Conservation (phyloP, 1,140 invertebrate species). For the Drosophila equinoxialis region DNA sequence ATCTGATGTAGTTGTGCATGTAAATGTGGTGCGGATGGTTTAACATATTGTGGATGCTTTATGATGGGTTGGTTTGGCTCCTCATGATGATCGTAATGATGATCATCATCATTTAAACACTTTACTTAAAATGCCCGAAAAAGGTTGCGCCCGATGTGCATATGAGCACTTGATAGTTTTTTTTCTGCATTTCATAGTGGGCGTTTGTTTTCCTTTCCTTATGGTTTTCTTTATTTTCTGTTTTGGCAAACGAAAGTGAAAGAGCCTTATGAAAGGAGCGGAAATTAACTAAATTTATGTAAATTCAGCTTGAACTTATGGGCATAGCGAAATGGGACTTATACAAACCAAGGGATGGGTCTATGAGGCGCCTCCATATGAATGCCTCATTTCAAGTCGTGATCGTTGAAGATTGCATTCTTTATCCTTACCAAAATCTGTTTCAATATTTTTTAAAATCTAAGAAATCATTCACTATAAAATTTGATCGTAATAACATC, state of each 20-base stretch:
- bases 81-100: conserved; percentile 2
- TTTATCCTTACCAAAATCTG: too few relatives aligned
- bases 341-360: not conserved
- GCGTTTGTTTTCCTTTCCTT: conserved; percentile 27
- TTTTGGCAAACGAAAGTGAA: conserved; percentile 46
- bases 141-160: conserved; percentile 36
- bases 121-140: conserved; percentile 13
- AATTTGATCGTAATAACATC: too few relatives aligned
- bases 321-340: not conserved
- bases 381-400: too few relatives aligned
- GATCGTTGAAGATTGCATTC: too few relatives aligned
- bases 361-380: too few relatives aligned
- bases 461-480: too few relatives aligned
- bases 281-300: conserved; percentile 2
- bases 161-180: conserved; percentile 50
- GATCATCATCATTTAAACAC: conserved; percentile 15
- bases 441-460: too few relatives aligned
- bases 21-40: conserved; percentile 13
- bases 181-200: conserved; percentile 32
- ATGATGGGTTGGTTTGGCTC: not conserved
- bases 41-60: not conserved
- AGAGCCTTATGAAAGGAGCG: conserved; percentile 34
- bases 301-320: not conserved
- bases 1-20: conserved; percentile 34
- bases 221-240: not conserved